These are phyloP conservation scores for Hyalella azteca DNA, from an alignment of 2,888 invertebrate species.

Conservation along the genomic window DNA sequence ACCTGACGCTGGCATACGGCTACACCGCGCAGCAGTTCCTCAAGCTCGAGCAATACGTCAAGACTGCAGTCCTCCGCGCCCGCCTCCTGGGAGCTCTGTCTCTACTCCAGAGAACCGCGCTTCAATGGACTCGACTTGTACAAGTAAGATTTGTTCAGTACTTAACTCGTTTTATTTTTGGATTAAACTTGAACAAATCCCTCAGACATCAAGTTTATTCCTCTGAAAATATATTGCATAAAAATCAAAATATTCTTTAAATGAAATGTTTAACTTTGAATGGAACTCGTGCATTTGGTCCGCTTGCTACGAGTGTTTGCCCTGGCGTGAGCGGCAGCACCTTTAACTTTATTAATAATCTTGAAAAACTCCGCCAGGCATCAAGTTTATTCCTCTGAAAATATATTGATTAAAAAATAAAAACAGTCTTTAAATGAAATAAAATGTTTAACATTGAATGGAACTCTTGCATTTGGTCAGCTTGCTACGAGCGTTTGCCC, in stretches of 20 bases:
- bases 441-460: too few relatives aligned
- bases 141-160: constrained; percentile 3
- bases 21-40: constrained; percentile 77
- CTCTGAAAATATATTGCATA: too few relatives aligned
- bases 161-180: too few relatives aligned
- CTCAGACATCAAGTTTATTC: too few relatives aligned
- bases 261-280: too few relatives aligned
- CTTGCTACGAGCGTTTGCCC: constrained; percentile 10
- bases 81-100: constrained; percentile 81
- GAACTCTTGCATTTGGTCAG: background rate
- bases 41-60: constrained; percentile 75
- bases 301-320: constrained; percentile 3
- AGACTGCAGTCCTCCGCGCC: constrained; percentile 74
- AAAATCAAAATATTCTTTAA: too few relatives aligned
- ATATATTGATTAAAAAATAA: too few relatives aligned
- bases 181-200: too few relatives aligned
- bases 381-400: too few relatives aligned
- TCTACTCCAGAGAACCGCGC: constrained; percentile 84
- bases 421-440: too few relatives aligned
- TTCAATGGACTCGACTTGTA: constrained; percentile 73
- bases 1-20: constrained; percentile 87
- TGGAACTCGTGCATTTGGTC: background rate
- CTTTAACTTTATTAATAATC: too few relatives aligned
- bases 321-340: constrained; percentile 11
- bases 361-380: too few relatives aligned